A percentile compares a stretch with the other conserved stretches of the same genome.
Conservation (phyloP, 2,888 invertebrate species). For the Oxycera nigricornis region DNA sequence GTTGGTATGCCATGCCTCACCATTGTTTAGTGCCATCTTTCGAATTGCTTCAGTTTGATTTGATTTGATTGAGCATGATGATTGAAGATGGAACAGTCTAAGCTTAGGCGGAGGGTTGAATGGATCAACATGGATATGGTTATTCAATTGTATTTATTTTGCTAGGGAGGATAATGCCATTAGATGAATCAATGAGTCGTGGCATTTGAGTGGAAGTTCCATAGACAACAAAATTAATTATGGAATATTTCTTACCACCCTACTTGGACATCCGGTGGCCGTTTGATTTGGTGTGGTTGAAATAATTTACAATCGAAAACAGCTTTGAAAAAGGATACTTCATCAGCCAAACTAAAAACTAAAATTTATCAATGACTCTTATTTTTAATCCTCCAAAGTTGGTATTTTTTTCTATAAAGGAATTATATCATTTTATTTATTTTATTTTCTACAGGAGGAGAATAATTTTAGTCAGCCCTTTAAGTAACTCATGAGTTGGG, state of each 20-base stretch:
- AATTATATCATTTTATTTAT: no score
- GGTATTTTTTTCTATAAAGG: no score
- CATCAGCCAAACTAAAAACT: no score
- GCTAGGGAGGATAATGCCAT: constrained; percentile 17
- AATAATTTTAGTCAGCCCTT: no score
- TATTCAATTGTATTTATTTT: constrained; percentile 17
- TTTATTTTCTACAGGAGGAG: no score
- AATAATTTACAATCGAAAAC: no score
- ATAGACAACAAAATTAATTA: constrained; percentile 7
- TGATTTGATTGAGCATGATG: constrained; percentile 34
- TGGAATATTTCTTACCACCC: constrained; percentile 15
- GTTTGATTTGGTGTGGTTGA: no score
- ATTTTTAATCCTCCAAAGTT: no score
- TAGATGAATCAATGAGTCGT: constrained; percentile 20
- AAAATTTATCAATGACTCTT: no score
- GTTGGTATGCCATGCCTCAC: not conserved
- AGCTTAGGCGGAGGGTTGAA: not conserved
- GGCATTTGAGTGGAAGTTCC: constrained; percentile 9
- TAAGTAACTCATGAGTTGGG: no score
- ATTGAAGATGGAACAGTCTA: constrained; percentile 18
- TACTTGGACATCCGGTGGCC: no score
- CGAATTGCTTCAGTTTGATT: constrained; percentile 1
- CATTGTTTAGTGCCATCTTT: not conserved
- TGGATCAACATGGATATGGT: constrained; percentile 15
- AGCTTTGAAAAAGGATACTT: no score